Evolutionary conservation across 2,888 invertebrate species (phyloP).

Genomic region (Hirtodrosophila alboralis): DNA sequence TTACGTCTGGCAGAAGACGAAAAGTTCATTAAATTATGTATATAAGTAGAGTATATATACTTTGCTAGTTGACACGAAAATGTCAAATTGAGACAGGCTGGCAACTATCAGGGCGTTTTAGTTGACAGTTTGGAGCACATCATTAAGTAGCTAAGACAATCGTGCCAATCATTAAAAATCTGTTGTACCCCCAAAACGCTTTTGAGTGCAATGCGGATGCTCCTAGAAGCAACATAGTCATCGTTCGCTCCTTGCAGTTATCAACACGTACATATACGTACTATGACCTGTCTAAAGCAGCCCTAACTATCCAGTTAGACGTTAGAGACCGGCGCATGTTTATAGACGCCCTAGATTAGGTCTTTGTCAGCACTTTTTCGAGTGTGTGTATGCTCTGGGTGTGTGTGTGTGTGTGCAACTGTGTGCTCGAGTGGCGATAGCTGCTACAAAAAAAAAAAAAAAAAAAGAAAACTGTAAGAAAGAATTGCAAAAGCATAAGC

Average conservation of each 20-base stretch:
- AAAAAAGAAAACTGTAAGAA: no score
- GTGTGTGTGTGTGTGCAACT: conserved; percentile 36
- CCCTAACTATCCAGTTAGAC: conserved; percentile 68
- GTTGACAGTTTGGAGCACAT: conserved; percentile 60
- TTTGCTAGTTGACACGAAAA: conserved; percentile 72
- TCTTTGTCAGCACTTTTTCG: conserved; percentile 83
- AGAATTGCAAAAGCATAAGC: conserved; percentile 79
- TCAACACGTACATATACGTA: conserved; percentile 70
- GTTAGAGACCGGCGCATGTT: conserved; percentile 59
- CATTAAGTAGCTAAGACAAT: conserved; percentile 79
- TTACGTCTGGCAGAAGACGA: conserved; percentile 45
- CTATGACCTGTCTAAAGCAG: conserved; percentile 70
- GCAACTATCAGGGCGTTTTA: conserved; percentile 10
- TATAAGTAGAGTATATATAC: conserved; percentile 10
- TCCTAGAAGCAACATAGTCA: conserved; percentile 37
- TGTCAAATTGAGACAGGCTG: conserved; percentile 30
- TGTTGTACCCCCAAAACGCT: conserved; percentile 61
- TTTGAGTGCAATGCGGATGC: conserved; percentile 66
- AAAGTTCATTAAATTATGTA: conserved; percentile 75
- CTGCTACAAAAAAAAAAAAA: conserved; percentile 61
- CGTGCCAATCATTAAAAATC: conserved; percentile 81
- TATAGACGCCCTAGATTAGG: conserved; percentile 79
- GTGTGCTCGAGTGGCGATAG: conserved; percentile 79
- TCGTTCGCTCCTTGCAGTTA: conserved; percentile 59
- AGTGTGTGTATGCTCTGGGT: conserved; percentile 62